Percentiles rank a stretch among this genome's conserved stretches.
Conservation (phyloP, 2,888 invertebrate species). For the Spilarctia lutea region DNA sequence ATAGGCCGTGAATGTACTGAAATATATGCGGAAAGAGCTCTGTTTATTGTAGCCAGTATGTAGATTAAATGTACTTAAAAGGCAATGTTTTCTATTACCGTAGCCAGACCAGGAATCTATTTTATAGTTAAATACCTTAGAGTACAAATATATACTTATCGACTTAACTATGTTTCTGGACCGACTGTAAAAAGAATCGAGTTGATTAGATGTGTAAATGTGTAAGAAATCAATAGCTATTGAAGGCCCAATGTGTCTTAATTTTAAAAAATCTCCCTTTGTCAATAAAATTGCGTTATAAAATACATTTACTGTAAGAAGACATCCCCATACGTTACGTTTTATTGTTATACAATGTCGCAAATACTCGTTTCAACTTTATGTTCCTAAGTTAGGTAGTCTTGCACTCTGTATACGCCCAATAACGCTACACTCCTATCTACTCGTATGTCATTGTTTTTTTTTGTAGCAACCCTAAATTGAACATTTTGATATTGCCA, state of each 20-base stretch:
- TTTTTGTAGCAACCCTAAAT: background rate
- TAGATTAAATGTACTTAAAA: background rate
- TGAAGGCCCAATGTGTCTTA: too few relatives aligned
- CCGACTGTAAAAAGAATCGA: too few relatives aligned
- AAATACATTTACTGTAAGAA: too few relatives aligned
- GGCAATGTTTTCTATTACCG: background rate
- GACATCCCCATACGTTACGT: too few relatives aligned
- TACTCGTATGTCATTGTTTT: too few relatives aligned
- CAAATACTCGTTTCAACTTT: background rate
- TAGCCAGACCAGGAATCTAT: background rate
- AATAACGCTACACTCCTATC: background rate
- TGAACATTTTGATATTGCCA: too few relatives aligned
- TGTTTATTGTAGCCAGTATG: background rate
- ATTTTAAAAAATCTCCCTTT: too few relatives aligned
- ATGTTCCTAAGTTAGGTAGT: background rate
- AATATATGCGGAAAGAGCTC: conserved; percentile 17
- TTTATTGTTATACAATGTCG: too few relatives aligned
- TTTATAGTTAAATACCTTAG: background rate
- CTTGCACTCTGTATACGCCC: background rate
- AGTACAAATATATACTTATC: background rate
- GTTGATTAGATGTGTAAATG: too few relatives aligned
- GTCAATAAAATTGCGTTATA: too few relatives aligned
- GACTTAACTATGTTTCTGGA: background rate
- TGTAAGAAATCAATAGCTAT: too few relatives aligned
- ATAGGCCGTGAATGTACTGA: conserved; percentile 12